Percentiles rank a stretch among this genome's conserved stretches.
Evolutionary conservation across 2,797 vertebrate genomes (phyloP).

Genomic region (Brachyalestes nurse): DNA sequence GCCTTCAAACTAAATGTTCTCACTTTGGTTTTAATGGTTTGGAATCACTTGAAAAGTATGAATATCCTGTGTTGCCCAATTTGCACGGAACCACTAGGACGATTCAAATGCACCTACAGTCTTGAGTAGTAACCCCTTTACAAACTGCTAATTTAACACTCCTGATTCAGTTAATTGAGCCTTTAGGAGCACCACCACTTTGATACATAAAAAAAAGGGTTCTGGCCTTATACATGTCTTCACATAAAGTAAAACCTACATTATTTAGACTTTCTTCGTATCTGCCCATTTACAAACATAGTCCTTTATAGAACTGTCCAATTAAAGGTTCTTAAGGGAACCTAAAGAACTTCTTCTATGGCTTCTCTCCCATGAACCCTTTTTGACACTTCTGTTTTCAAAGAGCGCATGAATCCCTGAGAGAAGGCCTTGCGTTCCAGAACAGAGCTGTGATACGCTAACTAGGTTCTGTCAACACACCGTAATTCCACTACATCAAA

Average conservation of each 20-base stretch:
- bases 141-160: not conserved
- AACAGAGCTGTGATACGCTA: conserved; percentile 6
- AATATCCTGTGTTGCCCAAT: no score
- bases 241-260: no score
- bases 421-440: not conserved
- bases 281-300: no score
- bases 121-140: no score
- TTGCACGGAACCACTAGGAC: no score
- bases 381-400: not conserved
- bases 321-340: not conserved
- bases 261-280: no score
- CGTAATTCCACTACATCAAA: conserved; percentile 19
- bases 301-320: no score
- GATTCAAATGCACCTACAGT: no score
- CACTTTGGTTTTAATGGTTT: no score
- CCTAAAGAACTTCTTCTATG: not conserved
- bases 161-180: not conserved
- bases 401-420: not conserved
- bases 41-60: no score
- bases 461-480: conserved; percentile 12
- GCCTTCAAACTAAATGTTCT: not conserved
- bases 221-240: no score
- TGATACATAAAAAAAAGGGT: no score
- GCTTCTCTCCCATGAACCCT: not conserved
- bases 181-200: not conserved